Base-by-base conservation (phyloP, 1,140 invertebrate species). In the Augochlora pura region DNA sequence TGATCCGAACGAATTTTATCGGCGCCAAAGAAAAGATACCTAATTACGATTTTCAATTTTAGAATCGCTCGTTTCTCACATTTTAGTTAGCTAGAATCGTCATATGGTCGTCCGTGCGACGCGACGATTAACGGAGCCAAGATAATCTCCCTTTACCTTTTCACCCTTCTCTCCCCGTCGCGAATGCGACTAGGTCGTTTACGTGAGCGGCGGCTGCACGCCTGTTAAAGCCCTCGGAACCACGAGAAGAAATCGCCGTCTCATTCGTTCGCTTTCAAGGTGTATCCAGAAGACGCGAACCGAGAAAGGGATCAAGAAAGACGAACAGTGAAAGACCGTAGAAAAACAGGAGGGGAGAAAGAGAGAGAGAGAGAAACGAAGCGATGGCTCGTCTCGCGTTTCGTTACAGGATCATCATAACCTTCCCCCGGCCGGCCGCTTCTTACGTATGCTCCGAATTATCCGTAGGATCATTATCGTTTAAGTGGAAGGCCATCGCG, bases 321-420 rank as follows among this genome's bases (percentile, higher is more conserved):
- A 59, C 18, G 49, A 72, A 27, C 59, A 67, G 68, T 10, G 42
- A 46, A 12, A 46, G 42, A 12, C 42, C 14, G 42, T 14, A 12
- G 42, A 46, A 46, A 46, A 46, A 46, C 9, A 12, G 16, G 6
- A 7, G 18, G 49, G 8, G 42, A 0, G 42, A 46, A 16, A 52
- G 18, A 18, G 49, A 52, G 16, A 23, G 14, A 14, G n/a, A 5
- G 39, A 60, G 46, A 67, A 71, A 59, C n/a, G 49, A 72, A 27
- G 64, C 67, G 68, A 39, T 54, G 10, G 23, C 73, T 82, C 69
- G 68, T 57, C 52, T 75, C 73, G 65, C 57, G 63, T 86, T 83
- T 86, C 81, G 81, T 86, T 85, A 84, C 82, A 82, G 79, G 82
- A 84, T 86, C 78, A 77, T 85, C 84, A 82, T 79, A 86, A 86